These are phyloP conservation scores for Xylophagus ater DNA, from an alignment of 2,888 invertebrate species.

Conservation along the genomic window DNA sequence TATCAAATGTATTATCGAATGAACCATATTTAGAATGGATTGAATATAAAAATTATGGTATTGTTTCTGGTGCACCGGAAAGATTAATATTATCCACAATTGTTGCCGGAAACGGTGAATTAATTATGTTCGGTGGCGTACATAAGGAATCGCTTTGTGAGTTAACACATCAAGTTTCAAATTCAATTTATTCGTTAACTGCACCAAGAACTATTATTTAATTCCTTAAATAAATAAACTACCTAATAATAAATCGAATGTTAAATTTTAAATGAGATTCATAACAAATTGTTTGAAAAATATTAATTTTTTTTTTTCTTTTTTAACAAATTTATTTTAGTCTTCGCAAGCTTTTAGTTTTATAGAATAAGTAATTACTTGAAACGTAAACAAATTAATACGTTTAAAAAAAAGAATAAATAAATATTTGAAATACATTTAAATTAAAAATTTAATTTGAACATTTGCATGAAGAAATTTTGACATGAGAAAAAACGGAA, in stretches of 20 bases:
- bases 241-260: constrained; percentile 3
- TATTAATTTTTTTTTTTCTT: too few species aligned
- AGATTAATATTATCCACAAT: constrained; percentile 84
- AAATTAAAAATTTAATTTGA: too few species aligned
- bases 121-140: constrained; percentile 94
- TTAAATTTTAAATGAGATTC: too few species aligned
- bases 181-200: constrained; percentile 64
- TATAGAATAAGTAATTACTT: too few species aligned
- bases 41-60: constrained; percentile 47
- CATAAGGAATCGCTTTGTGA: constrained; percentile 60
- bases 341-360: too few species aligned
- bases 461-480: too few species aligned
- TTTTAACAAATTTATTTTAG: too few species aligned
- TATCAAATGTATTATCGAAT: constrained; percentile 56
- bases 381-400: too few species aligned
- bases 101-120: constrained; percentile 79
- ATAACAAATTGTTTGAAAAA: too few species aligned
- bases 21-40: constrained; percentile 40
- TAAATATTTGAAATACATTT: too few species aligned
- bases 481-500: too few species aligned
- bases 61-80: constrained; percentile 64
- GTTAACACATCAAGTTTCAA: constrained; percentile 59
- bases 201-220: constrained; percentile 60
- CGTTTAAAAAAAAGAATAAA: too few species aligned
- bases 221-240: constrained; percentile 1